phyloP scores from a whole-genome alignment of 2,797 vertebrate species.

The Myoxocephalus aenaeus region DNA sequence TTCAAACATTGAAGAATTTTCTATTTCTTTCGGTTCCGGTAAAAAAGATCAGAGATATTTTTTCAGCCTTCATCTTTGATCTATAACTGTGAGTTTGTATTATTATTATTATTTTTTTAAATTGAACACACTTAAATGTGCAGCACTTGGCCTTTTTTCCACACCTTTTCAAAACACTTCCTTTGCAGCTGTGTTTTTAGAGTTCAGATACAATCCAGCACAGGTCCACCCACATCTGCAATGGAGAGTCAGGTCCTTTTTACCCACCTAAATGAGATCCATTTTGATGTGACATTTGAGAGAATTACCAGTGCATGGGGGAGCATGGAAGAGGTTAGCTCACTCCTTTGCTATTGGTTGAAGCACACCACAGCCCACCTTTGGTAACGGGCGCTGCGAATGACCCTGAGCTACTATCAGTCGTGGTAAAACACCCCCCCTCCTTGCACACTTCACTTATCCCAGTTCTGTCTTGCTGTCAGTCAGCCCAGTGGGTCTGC shows the following conservation, averaged over 20 bases:
- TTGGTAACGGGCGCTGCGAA: slow-evolving; percentile 70
- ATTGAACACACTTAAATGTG: slow-evolving; percentile 57
- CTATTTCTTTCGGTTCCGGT: slow-evolving; percentile 43
- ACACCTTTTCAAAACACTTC: slow-evolving; percentile 64
- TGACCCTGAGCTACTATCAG: slow-evolving; percentile 74
- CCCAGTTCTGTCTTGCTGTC: slow-evolving; percentile 75
- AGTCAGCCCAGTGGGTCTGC: slow-evolving; percentile 59
- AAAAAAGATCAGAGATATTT: slow-evolving; percentile 55
- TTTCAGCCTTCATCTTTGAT: slow-evolving; percentile 57
- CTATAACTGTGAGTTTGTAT: slow-evolving; percentile 32
- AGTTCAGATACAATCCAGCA: slow-evolving; percentile 60
- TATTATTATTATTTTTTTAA: slow-evolving; percentile 1
- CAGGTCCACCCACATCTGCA: slow-evolving; percentile 72
- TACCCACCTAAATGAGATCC: slow-evolving; percentile 79
- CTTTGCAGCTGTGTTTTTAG: slow-evolving; percentile 50
- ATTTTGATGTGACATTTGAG: slow-evolving; percentile 85
- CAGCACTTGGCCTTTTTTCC: slow-evolving; percentile 29
- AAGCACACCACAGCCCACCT: slow-evolving; percentile 67
- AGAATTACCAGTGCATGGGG: slow-evolving; percentile 74
- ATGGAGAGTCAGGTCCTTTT: slow-evolving; percentile 69
- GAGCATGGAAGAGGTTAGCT: slow-evolving; percentile 71
- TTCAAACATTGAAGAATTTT: slow-evolving; percentile 46
- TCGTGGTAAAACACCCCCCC: slow-evolving; percentile 20
- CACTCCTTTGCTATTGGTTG: slow-evolving; percentile 60
- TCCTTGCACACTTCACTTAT: slow-evolving; percentile 70